These are phyloP conservation scores for Rhadinocentrus ornatus DNA, from an alignment of 2,797 vertebrate species.

Conservation along the genomic window DNA sequence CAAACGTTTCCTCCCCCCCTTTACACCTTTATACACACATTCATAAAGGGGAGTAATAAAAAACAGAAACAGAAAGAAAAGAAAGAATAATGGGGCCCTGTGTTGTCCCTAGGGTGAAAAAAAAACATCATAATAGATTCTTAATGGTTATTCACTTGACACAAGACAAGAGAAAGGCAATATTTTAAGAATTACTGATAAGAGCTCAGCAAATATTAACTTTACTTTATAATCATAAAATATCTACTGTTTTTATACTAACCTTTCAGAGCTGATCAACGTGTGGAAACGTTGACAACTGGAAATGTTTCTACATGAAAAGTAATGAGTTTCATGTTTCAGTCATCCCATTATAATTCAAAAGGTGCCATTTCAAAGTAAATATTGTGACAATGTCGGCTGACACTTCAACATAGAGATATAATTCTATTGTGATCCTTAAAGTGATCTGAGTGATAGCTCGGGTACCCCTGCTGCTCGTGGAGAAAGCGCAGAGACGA, in stretches of 20 bases:
- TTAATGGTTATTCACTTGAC: conserved; percentile 66
- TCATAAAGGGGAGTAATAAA: conserved; percentile 40
- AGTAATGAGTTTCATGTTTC: conserved; percentile 51
- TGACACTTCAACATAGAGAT: conserved; percentile 60
- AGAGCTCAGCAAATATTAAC: conserved; percentile 35
- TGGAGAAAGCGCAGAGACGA: conserved; percentile 54
- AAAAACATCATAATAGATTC: conserved; percentile 81
- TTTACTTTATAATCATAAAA: background rate
- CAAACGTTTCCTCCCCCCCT: conserved; percentile 43
- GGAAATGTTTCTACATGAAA: conserved; percentile 24
- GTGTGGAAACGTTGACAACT: conserved; percentile 6
- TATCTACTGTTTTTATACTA: background rate
- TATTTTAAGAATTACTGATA: conserved; percentile 14
- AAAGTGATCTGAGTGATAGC: conserved; percentile 73
- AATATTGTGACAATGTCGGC: conserved; percentile 46
- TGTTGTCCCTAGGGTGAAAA: conserved; percentile 79
- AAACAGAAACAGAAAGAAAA: conserved; percentile 15
- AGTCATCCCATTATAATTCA: conserved; percentile 51
- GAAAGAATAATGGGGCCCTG: conserved; percentile 69
- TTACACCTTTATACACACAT: conserved; percentile 3
- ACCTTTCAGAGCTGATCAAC: conserved; percentile 17
- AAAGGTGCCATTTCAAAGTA: conserved; percentile 42
- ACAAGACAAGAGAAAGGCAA: conserved; percentile 65
- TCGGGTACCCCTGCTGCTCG: conserved; percentile 75
- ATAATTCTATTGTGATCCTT: conserved; percentile 63